phyloP scores from a whole-genome alignment of 2,888 invertebrate species.

The Trichopoda pennipes region DNA sequence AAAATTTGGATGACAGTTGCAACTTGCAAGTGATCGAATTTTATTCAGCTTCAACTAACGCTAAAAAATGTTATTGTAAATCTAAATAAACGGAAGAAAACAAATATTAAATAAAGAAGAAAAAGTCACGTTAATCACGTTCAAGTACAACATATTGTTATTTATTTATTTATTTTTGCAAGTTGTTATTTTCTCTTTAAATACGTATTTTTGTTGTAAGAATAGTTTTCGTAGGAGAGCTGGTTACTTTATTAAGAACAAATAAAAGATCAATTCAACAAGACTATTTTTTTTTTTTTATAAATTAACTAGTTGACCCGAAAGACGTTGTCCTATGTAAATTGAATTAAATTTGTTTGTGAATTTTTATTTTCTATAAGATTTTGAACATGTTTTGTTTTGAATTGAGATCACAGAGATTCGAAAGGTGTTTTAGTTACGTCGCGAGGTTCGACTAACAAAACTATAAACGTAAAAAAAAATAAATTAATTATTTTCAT shows the following conservation, averaged over 20 bases:
- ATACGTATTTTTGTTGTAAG: slow-evolving; percentile 10
- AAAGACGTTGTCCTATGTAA: no score
- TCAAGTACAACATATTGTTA: slow-evolving; percentile 79
- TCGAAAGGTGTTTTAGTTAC: no score
- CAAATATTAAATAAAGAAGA: slow-evolving; percentile 66
- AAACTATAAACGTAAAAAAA: no score
- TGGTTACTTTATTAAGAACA: background rate
- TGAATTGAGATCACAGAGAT: no score
- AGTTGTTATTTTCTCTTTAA: background rate
- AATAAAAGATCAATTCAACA: no score
- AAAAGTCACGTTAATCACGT: slow-evolving; percentile 79
- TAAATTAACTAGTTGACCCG: no score
- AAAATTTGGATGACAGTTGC: background rate
- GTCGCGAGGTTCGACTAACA: no score
- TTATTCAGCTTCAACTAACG: slow-evolving; percentile 35
- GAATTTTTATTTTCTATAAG: no score
- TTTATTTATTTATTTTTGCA: slow-evolving; percentile 68
- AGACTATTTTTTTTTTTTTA: no score
- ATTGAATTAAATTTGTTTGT: no score
- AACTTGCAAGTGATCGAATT: slow-evolving; percentile 1
- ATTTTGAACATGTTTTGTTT: no score
- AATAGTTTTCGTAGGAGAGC: background rate
- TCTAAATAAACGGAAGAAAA: slow-evolving; percentile 29
- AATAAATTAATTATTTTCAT: no score
- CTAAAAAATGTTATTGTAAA: slow-evolving; percentile 39